phyloP scores from a whole-genome alignment of 2,797 vertebrate genomes.

The Bufotes viridis region DNA sequence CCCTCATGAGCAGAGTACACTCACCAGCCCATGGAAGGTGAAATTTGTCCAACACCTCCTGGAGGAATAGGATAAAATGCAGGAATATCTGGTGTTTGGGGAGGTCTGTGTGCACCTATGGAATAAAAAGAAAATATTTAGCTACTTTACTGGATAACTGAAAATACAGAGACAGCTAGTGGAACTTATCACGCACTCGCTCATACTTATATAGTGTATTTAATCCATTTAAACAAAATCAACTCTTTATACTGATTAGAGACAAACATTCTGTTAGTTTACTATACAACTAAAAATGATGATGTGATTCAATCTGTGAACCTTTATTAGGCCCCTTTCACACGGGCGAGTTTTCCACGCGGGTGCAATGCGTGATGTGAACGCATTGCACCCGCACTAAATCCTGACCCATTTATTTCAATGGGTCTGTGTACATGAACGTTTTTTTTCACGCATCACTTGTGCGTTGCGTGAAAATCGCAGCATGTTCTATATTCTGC shows the following conservation, averaged over 20 bases:
- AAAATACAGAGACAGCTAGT: neutral
- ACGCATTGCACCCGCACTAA: no score
- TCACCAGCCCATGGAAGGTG: conserved; percentile 96
- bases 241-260: neutral
- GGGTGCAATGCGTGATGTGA: no score
- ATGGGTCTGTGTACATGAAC: no score
- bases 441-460: no score
- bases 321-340: no score
- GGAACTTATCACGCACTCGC: neutral
- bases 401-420: no score
- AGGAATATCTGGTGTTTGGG: conserved; percentile 91
- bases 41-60: conserved; percentile 89
- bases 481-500: no score
- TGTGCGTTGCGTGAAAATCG: no score
- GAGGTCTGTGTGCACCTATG: conserved; percentile 89
- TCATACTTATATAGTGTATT: neutral
- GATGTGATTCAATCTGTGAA: no score
- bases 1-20: conserved; percentile 64
- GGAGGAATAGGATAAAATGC: conserved; percentile 93
- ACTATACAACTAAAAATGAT: neutral
- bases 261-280: neutral
- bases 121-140: conserved; percentile 29
- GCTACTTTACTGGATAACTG: neutral
- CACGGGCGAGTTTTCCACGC: no score
- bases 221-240: neutral